Percentiles rank a stretch among this genome's conserved stretches.
These are phyloP conservation scores for Acromyrmex echinatior DNA, from an alignment of 1,140 invertebrate genomes.

Conservation along the genomic window DNA sequence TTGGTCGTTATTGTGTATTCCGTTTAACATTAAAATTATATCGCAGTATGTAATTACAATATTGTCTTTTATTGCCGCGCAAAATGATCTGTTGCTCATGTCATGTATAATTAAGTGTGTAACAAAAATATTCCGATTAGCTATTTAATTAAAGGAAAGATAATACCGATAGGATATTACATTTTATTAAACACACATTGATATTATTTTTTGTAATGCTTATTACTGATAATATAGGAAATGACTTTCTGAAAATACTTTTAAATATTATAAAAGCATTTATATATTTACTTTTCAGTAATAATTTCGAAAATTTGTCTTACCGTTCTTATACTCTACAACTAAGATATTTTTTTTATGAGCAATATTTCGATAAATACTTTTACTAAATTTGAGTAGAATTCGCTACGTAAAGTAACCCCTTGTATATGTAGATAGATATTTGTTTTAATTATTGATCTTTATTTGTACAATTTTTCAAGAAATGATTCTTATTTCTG, in stretches of 20 bases:
- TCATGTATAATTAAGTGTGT: not conserved
- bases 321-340: not conserved
- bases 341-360: not conserved
- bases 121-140: not conserved
- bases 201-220: not conserved
- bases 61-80: slow-evolving; percentile 9
- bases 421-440: not conserved
- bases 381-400: not conserved
- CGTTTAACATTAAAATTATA: slow-evolving; percentile 18
- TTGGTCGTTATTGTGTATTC: slow-evolving; percentile 1
- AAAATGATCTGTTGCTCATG: not conserved
- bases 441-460: not conserved
- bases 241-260: not conserved
- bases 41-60: slow-evolving; percentile 10
- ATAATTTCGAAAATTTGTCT: not conserved
- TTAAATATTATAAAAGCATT: not conserved
- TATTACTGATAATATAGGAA: not conserved
- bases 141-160: not conserved
- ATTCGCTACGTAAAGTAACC: not conserved
- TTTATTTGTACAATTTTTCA: not conserved
- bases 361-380: not conserved
- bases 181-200: not conserved
- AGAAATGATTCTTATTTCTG: slow-evolving; percentile 33
- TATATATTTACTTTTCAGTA: not conserved
- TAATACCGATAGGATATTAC: not conserved